Evolutionary conservation across 1,140 invertebrate genomes (phyloP).

Genomic region (Diorhabda sublineata): DNA sequence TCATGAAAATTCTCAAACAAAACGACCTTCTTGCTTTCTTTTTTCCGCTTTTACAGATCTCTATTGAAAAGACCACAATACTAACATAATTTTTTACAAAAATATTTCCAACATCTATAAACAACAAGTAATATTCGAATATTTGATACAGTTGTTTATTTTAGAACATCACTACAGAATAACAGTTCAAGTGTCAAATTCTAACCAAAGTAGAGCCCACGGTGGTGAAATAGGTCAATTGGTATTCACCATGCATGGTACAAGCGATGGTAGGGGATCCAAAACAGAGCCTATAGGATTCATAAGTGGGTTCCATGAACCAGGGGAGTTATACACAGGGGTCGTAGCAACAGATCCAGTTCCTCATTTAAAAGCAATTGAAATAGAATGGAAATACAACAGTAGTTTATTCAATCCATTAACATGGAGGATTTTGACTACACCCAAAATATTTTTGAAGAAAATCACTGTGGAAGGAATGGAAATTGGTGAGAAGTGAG

Average conservation of each 20-base stretch:
- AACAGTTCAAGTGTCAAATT: conserved; percentile 67
- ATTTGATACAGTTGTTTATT: neutral
- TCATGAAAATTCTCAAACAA: no score
- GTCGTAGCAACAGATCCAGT: conserved; percentile 65
- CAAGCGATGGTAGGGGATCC: conserved; percentile 39
- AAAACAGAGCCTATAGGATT: conserved; percentile 35
- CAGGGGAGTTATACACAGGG: conserved; percentile 59
- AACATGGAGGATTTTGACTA: conserved; percentile 72
- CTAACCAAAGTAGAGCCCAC: conserved; percentile 63
- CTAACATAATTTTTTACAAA: no score
- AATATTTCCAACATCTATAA: no score
- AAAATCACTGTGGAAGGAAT: conserved; percentile 67
- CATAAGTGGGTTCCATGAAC: conserved; percentile 59
- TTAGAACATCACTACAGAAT: conserved; percentile 72
- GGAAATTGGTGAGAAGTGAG: conserved; percentile 60
- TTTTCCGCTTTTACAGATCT: no score
- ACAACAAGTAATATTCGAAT: no score
- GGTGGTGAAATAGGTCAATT: conserved; percentile 75
- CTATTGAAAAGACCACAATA: no score
- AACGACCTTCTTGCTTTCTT: no score
- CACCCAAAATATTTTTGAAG: conserved; percentile 66
- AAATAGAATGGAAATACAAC: conserved; percentile 73
- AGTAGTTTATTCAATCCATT: conserved; percentile 75
- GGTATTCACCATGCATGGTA: conserved; percentile 62
- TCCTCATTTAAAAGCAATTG: conserved; percentile 58